Base-by-base conservation (phyloP, 1,140 invertebrate genomes). In the Micrasema minimum region DNA sequence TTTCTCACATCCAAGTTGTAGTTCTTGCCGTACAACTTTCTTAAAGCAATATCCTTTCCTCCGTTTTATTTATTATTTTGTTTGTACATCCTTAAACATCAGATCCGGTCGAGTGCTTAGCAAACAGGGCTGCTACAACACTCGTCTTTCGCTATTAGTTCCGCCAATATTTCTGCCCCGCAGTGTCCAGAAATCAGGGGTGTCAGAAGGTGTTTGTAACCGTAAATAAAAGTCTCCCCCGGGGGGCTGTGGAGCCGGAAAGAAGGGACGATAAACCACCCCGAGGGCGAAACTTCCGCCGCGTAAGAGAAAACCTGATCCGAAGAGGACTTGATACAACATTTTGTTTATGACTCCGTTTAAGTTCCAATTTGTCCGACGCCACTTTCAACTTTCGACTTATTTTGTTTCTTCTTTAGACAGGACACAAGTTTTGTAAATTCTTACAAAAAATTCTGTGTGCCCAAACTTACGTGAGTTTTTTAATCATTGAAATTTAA, bases 271-370 rank as follows among this genome's bases (percentile, higher is more conserved):
- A 59, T 59, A 59, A 59, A 59, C 12, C 55, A 38, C 38, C 55
- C 55, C 55, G 16, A 59, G 55, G 55, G 55, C 38, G 23, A 45
- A 62, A 62, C 59, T 62, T 62, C 38, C 43, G 59, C 41, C 20
- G 43, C 38, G 59, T 62, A 62, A 62, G 59, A 45, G 59, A 62
- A 62, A 62, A 45, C 59, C 59, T 62, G 59, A 31, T 62, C 59
- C 59, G 12, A 46, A 62, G 41, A 41, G 41, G 59, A 62, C 59
- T 62, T 62, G 38, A 26, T 62, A 62, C 59, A 46, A 62, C 59
- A 62, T 46, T 62, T 62, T 62, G 59, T 62, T 62, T 62, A 62
- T 62, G 59, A 41, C 43, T n/a, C 22, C 59, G 38, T 45, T 62
- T 23, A 62, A 62, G 38, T 22, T 38, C 41, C 59, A 62, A 62